phyloP scores from a whole-genome alignment of 2,888 invertebrate genomes.

The Platycheirus rosarum region DNA sequence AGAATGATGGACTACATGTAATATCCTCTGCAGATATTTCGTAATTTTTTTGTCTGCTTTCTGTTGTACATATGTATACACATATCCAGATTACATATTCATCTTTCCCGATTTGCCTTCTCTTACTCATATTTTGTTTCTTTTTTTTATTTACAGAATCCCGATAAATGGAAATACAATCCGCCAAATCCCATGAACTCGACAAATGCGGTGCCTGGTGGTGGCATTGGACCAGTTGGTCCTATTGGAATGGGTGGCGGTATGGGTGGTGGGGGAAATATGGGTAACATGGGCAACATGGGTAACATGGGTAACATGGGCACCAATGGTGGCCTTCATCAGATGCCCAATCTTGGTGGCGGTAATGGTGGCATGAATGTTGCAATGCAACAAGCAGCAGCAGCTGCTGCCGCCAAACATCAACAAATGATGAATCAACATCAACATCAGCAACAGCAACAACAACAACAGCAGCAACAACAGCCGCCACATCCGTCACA shows the following conservation, averaged over 20 bases:
- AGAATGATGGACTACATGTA: conserved; percentile 65
- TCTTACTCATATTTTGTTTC: conserved; percentile 47
- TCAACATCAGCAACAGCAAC: conserved; percentile 83
- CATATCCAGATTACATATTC: conserved; percentile 26
- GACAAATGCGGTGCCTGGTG: conserved; percentile 83
- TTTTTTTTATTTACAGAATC: conserved; percentile 86
- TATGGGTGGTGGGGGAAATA: conserved; percentile 80
- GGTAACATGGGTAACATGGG: conserved; percentile 77
- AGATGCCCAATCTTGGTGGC: conserved; percentile 76
- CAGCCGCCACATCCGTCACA: conserved; percentile 83
- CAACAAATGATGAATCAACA: conserved; percentile 80
- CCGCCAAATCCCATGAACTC: conserved; percentile 84
- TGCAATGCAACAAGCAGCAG: conserved; percentile 81
- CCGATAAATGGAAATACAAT: conserved; percentile 94
- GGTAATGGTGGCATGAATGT: conserved; percentile 80
- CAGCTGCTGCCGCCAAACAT: conserved; percentile 80
- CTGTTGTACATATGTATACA: not conserved
- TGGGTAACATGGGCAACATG: conserved; percentile 82
- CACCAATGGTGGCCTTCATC: conserved; percentile 80
- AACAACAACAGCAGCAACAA: conserved; percentile 83
- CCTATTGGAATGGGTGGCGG: conserved; percentile 82
- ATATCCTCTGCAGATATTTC: conserved; percentile 62
- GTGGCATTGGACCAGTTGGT: conserved; percentile 81
- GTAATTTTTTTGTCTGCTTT: conserved; percentile 12
- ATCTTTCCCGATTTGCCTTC: conserved; percentile 25